These are phyloP conservation scores for Apodemus agrarius DNA, from an alignment of 2,797 vertebrate species.

Conservation along the genomic window DNA sequence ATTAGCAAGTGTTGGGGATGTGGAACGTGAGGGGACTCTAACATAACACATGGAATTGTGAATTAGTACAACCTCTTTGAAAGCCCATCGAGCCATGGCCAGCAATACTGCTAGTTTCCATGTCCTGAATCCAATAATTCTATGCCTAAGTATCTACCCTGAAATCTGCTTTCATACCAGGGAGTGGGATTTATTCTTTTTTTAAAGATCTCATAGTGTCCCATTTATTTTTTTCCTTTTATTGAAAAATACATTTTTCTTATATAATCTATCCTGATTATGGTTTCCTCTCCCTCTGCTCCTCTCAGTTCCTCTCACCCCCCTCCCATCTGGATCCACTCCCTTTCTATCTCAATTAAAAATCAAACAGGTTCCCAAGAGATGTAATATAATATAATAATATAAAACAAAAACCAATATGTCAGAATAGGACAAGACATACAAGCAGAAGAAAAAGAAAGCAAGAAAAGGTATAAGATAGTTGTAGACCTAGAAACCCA, in stretches of 20 bases:
- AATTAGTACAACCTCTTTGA: constrained; percentile 33
- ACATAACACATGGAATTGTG: neutral
- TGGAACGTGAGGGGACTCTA: neutral
- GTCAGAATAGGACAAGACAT: neutral
- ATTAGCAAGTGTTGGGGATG: constrained; percentile 39
- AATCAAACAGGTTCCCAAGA: neutral
- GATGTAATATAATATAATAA: neutral
- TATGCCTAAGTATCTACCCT: neutral
- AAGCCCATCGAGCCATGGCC: neutral
- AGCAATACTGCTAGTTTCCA: neutral
- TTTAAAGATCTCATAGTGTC: neutral
- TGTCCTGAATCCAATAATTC: neutral
- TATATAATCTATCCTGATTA: neutral
- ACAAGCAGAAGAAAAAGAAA: neutral
- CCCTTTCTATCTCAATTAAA: neutral
- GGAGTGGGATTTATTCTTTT: neutral
- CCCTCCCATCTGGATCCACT: neutral
- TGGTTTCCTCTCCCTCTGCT: neutral
- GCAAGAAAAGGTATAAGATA: neutral
- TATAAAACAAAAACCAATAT: neutral
- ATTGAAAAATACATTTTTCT: neutral
- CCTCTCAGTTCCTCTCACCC: neutral
- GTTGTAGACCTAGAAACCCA: neutral
- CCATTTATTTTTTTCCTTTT: neutral
- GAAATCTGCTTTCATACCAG: neutral